These are phyloP conservation scores for Eutrigla gurnardus DNA, from an alignment of 2,797 vertebrate species.

Conservation along the genomic window DNA sequence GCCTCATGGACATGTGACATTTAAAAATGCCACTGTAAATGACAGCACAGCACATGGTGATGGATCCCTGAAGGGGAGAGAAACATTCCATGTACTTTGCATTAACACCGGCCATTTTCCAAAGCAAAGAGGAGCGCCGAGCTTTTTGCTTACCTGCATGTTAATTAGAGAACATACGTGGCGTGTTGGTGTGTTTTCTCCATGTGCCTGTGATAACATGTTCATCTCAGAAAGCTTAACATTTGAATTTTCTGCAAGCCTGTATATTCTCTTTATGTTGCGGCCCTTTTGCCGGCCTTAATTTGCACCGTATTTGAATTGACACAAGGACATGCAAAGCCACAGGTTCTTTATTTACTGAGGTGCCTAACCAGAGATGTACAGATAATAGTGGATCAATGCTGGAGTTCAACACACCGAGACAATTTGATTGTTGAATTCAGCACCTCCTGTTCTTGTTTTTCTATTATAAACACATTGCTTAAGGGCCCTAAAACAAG, in stretches of 20 bases:
- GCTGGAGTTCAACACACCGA: not conserved
- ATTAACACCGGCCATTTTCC: conserved; percentile 34
- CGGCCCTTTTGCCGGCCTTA: not conserved
- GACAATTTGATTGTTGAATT: not conserved
- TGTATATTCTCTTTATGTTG: not conserved
- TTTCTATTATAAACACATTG: not conserved
- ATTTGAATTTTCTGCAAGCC: not conserved
- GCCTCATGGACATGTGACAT: conserved; percentile 71
- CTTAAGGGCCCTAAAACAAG: not conserved
- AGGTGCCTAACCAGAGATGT: not conserved
- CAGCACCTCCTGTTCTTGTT: not conserved
- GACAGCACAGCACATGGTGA: conserved; percentile 48
- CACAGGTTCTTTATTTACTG: conserved; percentile 17
- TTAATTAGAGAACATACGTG: conserved; percentile 8
- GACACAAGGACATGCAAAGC: conserved; percentile 23
- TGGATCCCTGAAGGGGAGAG: conserved; percentile 32
- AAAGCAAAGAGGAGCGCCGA: not conserved
- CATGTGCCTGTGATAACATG: not conserved
- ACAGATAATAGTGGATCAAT: not conserved
- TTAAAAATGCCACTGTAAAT: conserved; percentile 73
- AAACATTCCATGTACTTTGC: conserved; percentile 39
- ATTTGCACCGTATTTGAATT: conserved; percentile 22
- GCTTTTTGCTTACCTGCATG: not conserved
- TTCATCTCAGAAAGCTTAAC: not conserved
- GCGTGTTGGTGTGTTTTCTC: conserved; percentile 8